A percentile compares a stretch with the other conserved stretches of the same genome.
Evolutionary conservation across 2,113 vertebrate species (phyloP).

Genomic region (Cariama cristata): DNA sequence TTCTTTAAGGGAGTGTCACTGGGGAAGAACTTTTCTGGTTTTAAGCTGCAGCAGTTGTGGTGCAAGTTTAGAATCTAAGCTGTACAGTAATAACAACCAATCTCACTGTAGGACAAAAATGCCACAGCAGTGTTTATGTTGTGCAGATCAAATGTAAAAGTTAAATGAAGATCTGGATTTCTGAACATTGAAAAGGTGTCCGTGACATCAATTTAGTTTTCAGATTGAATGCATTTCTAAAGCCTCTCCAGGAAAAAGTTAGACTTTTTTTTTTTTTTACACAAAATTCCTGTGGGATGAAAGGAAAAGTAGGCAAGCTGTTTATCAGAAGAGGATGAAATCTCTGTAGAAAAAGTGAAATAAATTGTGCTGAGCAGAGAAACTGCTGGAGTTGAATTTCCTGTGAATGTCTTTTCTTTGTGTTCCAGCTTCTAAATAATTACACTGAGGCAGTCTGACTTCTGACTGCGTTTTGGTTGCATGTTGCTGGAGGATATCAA

Average conservation of each 20-base stretch:
- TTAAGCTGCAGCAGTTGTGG: not conserved
- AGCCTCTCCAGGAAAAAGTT: not conserved
- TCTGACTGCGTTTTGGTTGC: not conserved
- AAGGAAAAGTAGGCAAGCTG: not conserved
- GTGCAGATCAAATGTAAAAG: not conserved
- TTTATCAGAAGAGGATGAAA: not conserved
- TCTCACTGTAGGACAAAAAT: not conserved
- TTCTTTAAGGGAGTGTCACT: not conserved
- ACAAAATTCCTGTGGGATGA: not conserved
- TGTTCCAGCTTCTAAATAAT: not conserved
- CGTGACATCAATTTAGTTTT: not conserved
- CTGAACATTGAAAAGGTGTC: not conserved
- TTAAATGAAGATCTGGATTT: not conserved
- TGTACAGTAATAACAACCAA: not conserved
- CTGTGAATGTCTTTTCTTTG: not conserved
- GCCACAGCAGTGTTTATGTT: not conserved
- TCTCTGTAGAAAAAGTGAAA: not conserved
- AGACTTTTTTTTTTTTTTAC: not conserved
- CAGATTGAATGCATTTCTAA: not conserved
- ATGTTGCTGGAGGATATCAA: not conserved
- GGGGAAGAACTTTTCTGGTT: not conserved
- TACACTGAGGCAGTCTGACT: not conserved
- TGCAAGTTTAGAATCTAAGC: not conserved
- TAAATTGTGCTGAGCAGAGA: not conserved
- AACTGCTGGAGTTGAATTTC: not conserved